A percentile compares a stretch with the other conserved stretches of the same genome.
These are phyloP conservation scores for Andrena trimmerana DNA, from an alignment of 2,888 invertebrate species.

Conservation along the genomic window DNA sequence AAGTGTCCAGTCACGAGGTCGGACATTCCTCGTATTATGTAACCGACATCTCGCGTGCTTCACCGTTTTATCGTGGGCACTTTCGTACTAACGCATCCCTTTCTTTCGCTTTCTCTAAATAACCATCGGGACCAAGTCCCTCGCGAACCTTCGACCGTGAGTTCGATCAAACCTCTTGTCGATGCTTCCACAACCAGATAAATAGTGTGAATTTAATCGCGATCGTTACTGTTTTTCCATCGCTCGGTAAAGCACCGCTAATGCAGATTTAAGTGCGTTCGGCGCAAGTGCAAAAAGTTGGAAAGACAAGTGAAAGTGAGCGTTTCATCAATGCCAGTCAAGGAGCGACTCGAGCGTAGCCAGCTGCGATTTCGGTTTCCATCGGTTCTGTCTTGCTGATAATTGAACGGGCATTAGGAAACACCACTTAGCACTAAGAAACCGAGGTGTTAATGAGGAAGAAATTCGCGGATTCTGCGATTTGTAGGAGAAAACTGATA, in stretches of 20 bases:
- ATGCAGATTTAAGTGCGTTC: conserved; percentile 11
- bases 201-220: background rate
- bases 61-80: conserved; percentile 33
- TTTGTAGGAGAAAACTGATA: no score
- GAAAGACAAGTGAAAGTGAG: conserved; percentile 15
- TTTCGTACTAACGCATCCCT: conserved; percentile 24
- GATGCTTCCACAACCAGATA: background rate
- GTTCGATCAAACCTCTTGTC: background rate
- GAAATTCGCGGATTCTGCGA: no score
- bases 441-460: no score
- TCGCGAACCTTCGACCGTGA: background rate
- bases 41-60: conserved; percentile 38
- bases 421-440: background rate
- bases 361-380: background rate
- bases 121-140: background rate
- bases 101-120: conserved; percentile 54
- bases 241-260: background rate
- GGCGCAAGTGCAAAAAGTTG: background rate
- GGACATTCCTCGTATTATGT: conserved; percentile 59
- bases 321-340: conserved; percentile 10
- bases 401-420: background rate
- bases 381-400: background rate
- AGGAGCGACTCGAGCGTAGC: background rate
- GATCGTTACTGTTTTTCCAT: conserved; percentile 18
- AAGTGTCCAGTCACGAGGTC: conserved; percentile 60